Conservation (phyloP, 1,140 invertebrate genomes). For the Phthorimaea operculella region DNA sequence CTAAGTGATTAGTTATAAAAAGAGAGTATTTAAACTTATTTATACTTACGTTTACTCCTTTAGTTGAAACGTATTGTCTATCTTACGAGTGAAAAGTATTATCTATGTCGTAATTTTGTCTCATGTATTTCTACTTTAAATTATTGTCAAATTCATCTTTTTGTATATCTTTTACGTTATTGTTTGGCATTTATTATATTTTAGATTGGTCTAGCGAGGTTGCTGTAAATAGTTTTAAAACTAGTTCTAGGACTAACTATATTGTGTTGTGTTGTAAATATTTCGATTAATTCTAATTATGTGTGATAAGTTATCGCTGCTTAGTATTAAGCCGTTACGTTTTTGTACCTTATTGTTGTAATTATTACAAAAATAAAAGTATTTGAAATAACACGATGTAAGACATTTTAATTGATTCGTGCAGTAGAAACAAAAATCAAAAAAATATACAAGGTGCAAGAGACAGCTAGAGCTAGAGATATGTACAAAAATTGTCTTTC, state of each 20-base stretch:
- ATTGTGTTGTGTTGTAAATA: slow-evolving; percentile 12
- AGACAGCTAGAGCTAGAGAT: too few species aligned
- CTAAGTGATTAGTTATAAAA: too few species aligned
- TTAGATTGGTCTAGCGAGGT: neutral
- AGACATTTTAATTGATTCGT: too few species aligned
- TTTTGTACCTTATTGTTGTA: slow-evolving; percentile 11
- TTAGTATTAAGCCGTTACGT: slow-evolving; percentile 2
- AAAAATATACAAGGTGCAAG: too few species aligned
- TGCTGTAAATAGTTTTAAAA: slow-evolving; percentile 2
- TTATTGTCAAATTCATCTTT: slow-evolving; percentile 1
- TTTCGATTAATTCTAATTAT: slow-evolving; percentile 8
- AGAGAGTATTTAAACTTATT: too few species aligned
- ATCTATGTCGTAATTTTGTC: too few species aligned
- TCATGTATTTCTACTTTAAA: neutral
- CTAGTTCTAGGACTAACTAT: neutral
- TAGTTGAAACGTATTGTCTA: too few species aligned
- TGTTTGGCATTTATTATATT: slow-evolving; percentile 5
- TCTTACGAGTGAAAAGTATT: too few species aligned
- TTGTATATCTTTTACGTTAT: neutral
- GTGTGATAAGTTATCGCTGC: slow-evolving; percentile 14
- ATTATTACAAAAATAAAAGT: slow-evolving; percentile 16
- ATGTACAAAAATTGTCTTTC: too few species aligned
- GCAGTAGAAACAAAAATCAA: too few species aligned
- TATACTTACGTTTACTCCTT: too few species aligned
- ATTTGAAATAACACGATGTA: neutral